phyloP scores from a whole-genome alignment of 92 coral and sea anemone species.

The Chrysogorgia sp. region DNA sequence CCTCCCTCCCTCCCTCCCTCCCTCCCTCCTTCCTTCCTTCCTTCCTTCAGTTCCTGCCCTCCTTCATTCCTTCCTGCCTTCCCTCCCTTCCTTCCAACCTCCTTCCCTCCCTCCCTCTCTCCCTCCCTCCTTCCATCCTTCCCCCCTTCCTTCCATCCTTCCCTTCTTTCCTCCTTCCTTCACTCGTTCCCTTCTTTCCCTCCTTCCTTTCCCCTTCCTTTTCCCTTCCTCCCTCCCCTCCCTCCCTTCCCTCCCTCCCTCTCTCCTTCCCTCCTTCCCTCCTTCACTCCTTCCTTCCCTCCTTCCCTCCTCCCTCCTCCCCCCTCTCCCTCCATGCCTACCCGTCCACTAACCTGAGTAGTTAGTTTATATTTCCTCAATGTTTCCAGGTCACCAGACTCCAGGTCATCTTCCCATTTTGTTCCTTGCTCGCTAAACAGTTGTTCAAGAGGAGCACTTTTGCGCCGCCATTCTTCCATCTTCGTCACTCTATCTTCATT shows the following conservation, averaged over 20 bases:
- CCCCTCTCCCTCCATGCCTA: background rate
- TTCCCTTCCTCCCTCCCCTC: too few relatives aligned
- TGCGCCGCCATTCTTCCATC: conserved; percentile 39
- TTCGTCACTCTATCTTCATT: conserved; percentile 25
- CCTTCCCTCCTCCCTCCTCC: background rate
- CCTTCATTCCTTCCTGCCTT: background rate
- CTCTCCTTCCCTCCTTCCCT: background rate
- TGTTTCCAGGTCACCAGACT: conserved; percentile 18
- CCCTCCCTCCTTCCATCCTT: background rate
- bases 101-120: background rate
- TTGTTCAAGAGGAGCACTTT: conserved; percentile 38
- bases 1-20: background rate
- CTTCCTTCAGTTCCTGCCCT: too few relatives aligned
- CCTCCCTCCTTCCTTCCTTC: background rate
- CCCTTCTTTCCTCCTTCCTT: background rate
- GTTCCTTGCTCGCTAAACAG: conserved; percentile 47
- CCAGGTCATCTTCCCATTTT: conserved; percentile 28
- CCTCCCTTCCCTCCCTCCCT: background rate
- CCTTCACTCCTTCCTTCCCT: too few relatives aligned
- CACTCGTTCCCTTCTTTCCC: background rate
- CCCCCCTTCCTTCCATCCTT: background rate
- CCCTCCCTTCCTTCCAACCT: background rate
- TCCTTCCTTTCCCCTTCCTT: background rate
- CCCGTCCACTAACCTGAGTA: conserved; percentile 20
- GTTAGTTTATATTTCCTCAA: conserved; percentile 32